Base-by-base conservation (phyloP, 2,797 vertebrate genomes). In the Melanotaenia parkinsoni region DNA sequence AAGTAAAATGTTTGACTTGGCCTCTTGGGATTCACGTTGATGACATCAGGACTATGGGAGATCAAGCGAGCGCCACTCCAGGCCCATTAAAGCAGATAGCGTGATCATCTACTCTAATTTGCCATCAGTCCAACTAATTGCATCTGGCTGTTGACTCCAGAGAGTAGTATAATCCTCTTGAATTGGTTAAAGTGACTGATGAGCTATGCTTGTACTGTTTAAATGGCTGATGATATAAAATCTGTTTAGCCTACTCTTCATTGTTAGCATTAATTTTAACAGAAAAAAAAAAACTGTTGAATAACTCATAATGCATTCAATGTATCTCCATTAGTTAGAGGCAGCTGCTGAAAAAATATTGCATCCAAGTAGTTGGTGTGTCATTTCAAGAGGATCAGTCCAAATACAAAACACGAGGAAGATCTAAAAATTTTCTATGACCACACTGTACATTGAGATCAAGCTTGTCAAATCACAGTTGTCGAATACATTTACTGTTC, bases 81-180 rank as follows among this genome's bases (percentile, higher is more conserved):
- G 80, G 74, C 85, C 87, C 86, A 89, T 93, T 92, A 89, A 90
- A 92, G 91, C 91, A 92, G 89, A 92, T 91, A 86, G 88, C 81
- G 64, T 86, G 90, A 91, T 93, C 84, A 91, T 92, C 91, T 91
- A 74, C 76, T 88, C 86, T 93, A 92, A 95, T 94, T 94, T 91
- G 87, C 91, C 89, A 91, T 94, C 93, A 89, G 87, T 91, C 79
- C 73, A 78, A 68, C 91, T 94, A 93, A 95, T 94, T 91, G 92
- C 83, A 87, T 90, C 83, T 91, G 93, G 93, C 92, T 92, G 88
- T 78, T 58, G 74, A 86, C 93, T 91, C 91, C 59, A 20, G 85
- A 86, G 92, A 90, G 86, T 77, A 87, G 82, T 86, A 83, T 88
- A 89, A 92, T 93, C 90, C 84, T 76, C 83, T 84, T 90, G 88